Percentiles rank a stretch among this genome's conserved stretches.
These are phyloP conservation scores for Pipistrellus pipistrellus DNA, from an alignment of 2,797 vertebrate species.

Conservation along the genomic window DNA sequence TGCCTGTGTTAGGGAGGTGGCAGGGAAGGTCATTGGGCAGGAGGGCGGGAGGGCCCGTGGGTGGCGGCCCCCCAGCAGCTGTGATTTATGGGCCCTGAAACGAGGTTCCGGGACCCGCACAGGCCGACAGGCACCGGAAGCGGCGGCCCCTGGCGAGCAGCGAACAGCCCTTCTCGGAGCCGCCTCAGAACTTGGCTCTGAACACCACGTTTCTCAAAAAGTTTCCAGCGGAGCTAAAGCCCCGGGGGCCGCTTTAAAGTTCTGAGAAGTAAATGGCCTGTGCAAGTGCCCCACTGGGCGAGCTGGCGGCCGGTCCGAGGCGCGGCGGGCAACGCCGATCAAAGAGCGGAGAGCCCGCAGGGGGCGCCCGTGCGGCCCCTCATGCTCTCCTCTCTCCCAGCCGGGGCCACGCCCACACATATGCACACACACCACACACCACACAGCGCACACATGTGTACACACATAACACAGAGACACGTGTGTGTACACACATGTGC, in stretches of 20 bases:
- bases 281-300: background rate
- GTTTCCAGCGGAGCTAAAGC: conserved; percentile 16
- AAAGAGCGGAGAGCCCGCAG: background rate
- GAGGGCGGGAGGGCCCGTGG: too few relatives aligned
- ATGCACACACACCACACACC: too few relatives aligned
- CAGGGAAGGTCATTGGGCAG: background rate
- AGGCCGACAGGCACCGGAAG: background rate
- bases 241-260: background rate
- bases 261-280: background rate
- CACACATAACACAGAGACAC: too few relatives aligned
- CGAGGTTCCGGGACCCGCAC: background rate
- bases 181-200: background rate
- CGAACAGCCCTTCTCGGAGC: background rate
- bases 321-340: background rate
- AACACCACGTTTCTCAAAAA: background rate
- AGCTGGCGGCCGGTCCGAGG: background rate
- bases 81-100: background rate
- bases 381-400: background rate
- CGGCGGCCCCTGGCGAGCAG: background rate
- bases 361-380: background rate
- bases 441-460: too few relatives aligned
- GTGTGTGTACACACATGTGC: too few relatives aligned
- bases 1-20: background rate
- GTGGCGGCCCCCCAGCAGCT: background rate
- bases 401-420: background rate